Percentiles rank a stretch among this genome's conserved stretches.
phyloP scores from a whole-genome alignment of 2,888 invertebrate species.

The Thereva nobilitata region DNA sequence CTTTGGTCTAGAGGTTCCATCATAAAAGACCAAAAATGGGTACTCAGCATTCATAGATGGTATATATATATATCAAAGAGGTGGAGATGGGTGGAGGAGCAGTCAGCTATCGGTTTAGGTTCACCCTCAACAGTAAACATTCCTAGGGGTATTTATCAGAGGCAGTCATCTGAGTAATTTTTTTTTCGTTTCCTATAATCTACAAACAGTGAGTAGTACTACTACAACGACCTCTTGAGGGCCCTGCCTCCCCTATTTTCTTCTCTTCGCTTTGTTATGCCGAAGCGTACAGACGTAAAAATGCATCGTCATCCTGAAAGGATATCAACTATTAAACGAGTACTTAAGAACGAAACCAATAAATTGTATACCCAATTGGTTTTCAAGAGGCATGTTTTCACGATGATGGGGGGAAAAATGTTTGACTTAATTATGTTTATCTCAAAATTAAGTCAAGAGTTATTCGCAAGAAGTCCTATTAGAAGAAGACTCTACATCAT shows the following conservation, averaged over 20 bases:
- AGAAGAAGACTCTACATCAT: too few relatives aligned
- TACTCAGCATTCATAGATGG: constrained; percentile 29
- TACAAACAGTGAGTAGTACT: constrained; percentile 13
- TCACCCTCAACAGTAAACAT: constrained; percentile 3
- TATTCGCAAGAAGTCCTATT: too few relatives aligned
- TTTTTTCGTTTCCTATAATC: constrained; percentile 2
- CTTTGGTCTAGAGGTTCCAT: constrained; percentile 1
- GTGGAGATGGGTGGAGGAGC: neutral
- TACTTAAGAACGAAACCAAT: too few relatives aligned
- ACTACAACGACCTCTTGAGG: constrained; percentile 2
- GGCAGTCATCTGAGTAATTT: constrained; percentile 28
- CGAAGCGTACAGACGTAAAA: constrained; percentile 8
- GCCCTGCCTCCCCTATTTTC: too few relatives aligned
- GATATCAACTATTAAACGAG: too few relatives aligned
- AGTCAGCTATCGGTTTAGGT: neutral
- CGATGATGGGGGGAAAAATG: too few relatives aligned
- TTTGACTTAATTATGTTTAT: too few relatives aligned
- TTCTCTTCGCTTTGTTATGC: neutral
- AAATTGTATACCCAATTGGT: too few relatives aligned
- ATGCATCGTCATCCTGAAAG: neutral
- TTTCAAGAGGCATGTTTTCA: too few relatives aligned
- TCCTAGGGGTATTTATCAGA: constrained; percentile 17
- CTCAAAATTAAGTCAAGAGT: too few relatives aligned
- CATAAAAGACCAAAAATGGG: constrained; percentile 18
- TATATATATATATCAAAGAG: constrained; percentile 15